phyloP scores from a whole-genome alignment of 2,888 invertebrate species.

The Allygus modestus region DNA sequence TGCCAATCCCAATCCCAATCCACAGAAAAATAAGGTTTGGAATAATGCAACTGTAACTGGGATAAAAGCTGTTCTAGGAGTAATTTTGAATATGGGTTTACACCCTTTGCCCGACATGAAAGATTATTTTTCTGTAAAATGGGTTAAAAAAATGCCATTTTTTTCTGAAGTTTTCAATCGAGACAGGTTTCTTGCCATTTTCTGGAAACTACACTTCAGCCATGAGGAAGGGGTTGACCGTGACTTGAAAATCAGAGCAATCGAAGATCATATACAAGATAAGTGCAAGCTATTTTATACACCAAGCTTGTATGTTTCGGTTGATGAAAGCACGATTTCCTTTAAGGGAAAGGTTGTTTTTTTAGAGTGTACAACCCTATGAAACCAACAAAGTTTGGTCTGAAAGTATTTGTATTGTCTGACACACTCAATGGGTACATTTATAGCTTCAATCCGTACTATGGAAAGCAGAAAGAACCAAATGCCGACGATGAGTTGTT shows the following conservation, averaged over 20 bases:
- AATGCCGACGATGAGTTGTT: background rate
- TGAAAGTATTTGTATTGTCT: constrained; percentile 32
- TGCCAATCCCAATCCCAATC: too few relatives aligned
- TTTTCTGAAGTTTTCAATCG: too few relatives aligned
- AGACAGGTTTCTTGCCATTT: too few relatives aligned
- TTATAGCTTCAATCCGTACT: constrained; percentile 35
- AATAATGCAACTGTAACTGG: too few relatives aligned
- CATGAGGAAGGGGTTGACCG: background rate
- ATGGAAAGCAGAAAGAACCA: background rate
- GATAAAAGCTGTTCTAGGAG: too few relatives aligned
- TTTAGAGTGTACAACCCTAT: constrained; percentile 22
- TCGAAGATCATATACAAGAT: background rate
- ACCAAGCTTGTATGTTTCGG: background rate
- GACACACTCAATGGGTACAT: background rate
- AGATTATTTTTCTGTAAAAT: too few relatives aligned
- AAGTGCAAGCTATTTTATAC: background rate
- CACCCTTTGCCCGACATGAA: too few relatives aligned
- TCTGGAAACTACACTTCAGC: background rate
- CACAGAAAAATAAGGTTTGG: too few relatives aligned
- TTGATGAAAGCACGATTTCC: constrained; percentile 36
- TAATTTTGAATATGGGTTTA: too few relatives aligned
- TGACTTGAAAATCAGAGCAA: background rate
- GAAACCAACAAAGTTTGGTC: constrained; percentile 22
- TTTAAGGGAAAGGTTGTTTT: constrained; percentile 11
- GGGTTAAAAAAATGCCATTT: too few relatives aligned